These are phyloP conservation scores for Luperina nickerlii DNA, from an alignment of 2,888 invertebrate genomes.

Conservation along the genomic window DNA sequence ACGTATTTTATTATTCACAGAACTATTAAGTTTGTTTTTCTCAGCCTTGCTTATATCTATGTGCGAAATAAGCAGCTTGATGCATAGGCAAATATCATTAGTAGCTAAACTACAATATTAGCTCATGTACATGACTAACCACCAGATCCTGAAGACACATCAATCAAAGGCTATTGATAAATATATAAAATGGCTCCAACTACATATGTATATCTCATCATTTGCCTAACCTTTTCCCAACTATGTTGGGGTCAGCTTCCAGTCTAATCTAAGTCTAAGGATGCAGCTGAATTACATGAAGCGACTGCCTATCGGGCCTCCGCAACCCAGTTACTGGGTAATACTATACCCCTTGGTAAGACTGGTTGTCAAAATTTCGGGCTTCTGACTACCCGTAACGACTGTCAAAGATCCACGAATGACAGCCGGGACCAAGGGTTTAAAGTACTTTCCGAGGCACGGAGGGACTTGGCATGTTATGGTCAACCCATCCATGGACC, in stretches of 20 bases:
- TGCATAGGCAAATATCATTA: not conserved
- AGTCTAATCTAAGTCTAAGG: not conserved
- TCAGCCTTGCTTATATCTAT: not conserved
- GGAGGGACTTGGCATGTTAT: no score
- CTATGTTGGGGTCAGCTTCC: not conserved
- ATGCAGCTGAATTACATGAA: not conserved
- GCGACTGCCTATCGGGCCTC: not conserved
- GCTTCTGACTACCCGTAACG: not conserved
- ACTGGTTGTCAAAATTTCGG: not conserved
- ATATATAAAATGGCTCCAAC: no score
- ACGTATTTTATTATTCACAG: constrained; percentile 9
- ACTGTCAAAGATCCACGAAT: no score
- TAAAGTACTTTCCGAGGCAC: no score
- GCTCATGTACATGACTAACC: not conserved
- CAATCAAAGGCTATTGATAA: not conserved
- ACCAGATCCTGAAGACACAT: not conserved
- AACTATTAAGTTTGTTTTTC: constrained; percentile 23
- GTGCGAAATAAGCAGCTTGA: not conserved
- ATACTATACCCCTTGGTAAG: not conserved
- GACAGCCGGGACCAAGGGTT: no score
- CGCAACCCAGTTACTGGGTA: not conserved
- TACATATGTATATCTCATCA: no score
- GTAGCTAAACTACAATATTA: not conserved
- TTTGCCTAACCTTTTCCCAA: no score
- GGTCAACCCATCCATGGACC: no score